Evolutionary conservation across 92 coral and sea anemone species (phyloP).

Genomic region (Bergia puertoricense): DNA sequence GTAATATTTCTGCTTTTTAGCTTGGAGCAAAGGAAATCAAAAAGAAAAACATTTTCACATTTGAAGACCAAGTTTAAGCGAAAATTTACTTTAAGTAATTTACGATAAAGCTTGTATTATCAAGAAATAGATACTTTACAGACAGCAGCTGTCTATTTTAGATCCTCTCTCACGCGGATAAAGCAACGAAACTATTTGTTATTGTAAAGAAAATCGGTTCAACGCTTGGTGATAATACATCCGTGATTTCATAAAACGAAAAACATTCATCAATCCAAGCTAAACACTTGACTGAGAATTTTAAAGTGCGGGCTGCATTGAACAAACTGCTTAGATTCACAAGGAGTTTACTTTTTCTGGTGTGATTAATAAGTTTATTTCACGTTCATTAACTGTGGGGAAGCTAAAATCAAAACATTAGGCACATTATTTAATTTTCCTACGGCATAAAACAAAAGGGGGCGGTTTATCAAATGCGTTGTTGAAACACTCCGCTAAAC

Average conservation of each 20-base stretch:
- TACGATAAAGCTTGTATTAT: neutral
- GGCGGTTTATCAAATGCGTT: neutral
- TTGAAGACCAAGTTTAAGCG: neutral
- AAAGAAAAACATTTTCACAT: slow-evolving; percentile 25
- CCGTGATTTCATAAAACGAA: neutral
- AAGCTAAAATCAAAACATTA: slow-evolving; percentile 2
- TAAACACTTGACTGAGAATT: neutral
- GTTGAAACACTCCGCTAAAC: slow-evolving; percentile 21
- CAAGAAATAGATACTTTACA: neutral
- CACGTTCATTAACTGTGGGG: slow-evolving; percentile 2
- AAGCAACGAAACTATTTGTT: neutral
- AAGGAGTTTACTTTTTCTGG: neutral
- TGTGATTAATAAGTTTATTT: slow-evolving; percentile 20
- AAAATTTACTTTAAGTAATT: slow-evolving; percentile 23
- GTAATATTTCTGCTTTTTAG: neutral
- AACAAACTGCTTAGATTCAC: neutral
- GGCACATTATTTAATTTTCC: neutral
- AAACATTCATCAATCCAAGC: neutral
- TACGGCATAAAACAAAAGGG: neutral
- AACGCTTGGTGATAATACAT: neutral
- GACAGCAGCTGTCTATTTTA: neutral
- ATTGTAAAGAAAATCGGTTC: neutral
- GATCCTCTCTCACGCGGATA: slow-evolving; percentile 8
- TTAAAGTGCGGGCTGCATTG: no score
- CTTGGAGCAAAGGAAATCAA: slow-evolving; percentile 28